Conservation (phyloP, 2,888 invertebrate genomes). For the Rhaphigaster nebulosa region DNA sequence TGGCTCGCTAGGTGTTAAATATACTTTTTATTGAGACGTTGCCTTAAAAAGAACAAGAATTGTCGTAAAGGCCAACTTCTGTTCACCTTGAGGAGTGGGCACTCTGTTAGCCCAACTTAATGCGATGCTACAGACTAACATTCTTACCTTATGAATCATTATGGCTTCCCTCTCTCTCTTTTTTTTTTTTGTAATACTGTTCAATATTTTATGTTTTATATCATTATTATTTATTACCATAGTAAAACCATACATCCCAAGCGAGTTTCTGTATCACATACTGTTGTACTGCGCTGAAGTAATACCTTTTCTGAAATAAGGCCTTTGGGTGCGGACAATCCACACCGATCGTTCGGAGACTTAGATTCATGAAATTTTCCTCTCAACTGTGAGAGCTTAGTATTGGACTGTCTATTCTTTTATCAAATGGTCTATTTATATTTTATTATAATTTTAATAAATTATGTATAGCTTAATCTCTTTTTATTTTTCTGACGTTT, state of each 20-base stretch:
- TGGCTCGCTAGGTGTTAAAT: slow-evolving; percentile 31
- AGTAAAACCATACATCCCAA: neutral
- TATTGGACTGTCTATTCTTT: neutral
- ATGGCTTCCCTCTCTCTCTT: neutral
- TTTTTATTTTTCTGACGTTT: too few relatives aligned
- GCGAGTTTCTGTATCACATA: too few relatives aligned
- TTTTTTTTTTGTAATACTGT: neutral
- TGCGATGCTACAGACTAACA: neutral
- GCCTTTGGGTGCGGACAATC: neutral
- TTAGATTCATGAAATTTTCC: neutral
- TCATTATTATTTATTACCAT: neutral
- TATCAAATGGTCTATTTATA: neutral
- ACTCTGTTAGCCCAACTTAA: slow-evolving; percentile 29
- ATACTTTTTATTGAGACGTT: slow-evolving; percentile 42
- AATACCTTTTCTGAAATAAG: neutral
- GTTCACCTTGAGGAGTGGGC: slow-evolving; percentile 20
- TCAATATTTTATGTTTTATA: neutral
- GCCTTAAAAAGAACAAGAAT: slow-evolving; percentile 6
- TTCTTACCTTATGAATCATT: slow-evolving; percentile 17
- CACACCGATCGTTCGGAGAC: neutral
- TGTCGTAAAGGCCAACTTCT: slow-evolving; percentile 27
- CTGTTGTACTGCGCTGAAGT: neutral
- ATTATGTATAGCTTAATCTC: too few relatives aligned
- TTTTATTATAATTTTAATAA: neutral
- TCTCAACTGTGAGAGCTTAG: neutral